Percentiles rank a stretch among this genome's conserved stretches.
Conservation (phyloP, 2,888 invertebrate species). For the Sthenelais limicola region DNA sequence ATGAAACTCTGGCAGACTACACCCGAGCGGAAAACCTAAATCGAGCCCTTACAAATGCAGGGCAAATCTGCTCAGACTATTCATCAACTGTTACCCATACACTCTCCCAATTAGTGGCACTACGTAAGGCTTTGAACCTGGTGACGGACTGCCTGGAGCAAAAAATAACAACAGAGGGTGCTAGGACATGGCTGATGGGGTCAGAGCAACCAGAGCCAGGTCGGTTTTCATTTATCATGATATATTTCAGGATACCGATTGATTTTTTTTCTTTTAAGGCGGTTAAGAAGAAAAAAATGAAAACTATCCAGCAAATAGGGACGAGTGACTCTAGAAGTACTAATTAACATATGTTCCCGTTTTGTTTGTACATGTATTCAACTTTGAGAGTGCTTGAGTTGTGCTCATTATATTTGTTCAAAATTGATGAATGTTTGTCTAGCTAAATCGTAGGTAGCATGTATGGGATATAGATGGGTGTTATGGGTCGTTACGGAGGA, state of each 20-base stretch:
- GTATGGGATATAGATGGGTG: too few relatives aligned
- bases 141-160: slow-evolving; percentile 22
- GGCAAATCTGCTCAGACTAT: background rate
- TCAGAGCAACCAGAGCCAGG: slow-evolving; percentile 11
- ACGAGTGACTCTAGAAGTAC: too few relatives aligned
- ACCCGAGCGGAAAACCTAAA: background rate
- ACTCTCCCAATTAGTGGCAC: slow-evolving; percentile 14
- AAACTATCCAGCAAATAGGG: too few relatives aligned
- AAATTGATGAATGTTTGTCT: too few relatives aligned
- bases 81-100: background rate
- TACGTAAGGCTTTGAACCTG: slow-evolving; percentile 17
- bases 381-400: too few relatives aligned
- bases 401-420: too few relatives aligned
- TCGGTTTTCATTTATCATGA: background rate
- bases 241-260: background rate
- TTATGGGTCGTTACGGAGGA: too few relatives aligned
- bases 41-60: slow-evolving; percentile 1
- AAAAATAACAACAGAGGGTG: slow-evolving; percentile 19
- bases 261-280: background rate
- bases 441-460: too few relatives aligned
- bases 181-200: background rate
- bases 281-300: too few relatives aligned
- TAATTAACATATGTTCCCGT: too few relatives aligned
- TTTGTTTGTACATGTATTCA: too few relatives aligned
- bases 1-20: background rate